Evolutionary conservation across 2,888 invertebrate genomes (phyloP).

Genomic region (Agonopterix arenella): DNA sequence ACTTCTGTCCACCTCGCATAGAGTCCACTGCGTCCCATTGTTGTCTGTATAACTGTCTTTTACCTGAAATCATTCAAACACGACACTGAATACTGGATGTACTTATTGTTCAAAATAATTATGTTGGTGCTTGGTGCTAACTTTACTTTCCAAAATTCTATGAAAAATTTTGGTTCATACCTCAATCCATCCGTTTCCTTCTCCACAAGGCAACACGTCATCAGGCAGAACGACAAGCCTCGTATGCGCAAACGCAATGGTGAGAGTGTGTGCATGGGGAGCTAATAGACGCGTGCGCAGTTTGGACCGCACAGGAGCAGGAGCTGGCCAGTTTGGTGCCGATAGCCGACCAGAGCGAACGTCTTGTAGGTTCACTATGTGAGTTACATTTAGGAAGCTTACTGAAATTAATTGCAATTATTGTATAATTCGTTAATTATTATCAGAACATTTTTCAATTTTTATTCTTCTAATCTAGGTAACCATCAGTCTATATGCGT

Average conservation of each 20-base stretch:
- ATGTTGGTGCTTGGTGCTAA: no score
- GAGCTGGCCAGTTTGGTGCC: constrained; percentile 55
- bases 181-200: constrained; percentile 70
- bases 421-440: no score
- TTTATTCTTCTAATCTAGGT: no score
- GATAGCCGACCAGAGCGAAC: constrained; percentile 37
- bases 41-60: constrained; percentile 83
- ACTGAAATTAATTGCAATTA: constrained; percentile 29
- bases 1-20: constrained; percentile 69
- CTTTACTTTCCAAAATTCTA: not conserved
- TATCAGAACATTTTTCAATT: no score
- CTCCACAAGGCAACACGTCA: constrained; percentile 48
- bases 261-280: constrained; percentile 51
- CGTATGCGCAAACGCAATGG: constrained; percentile 38
- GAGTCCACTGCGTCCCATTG: constrained; percentile 82
- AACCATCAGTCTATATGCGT: no score
- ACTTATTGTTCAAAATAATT: no score
- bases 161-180: constrained; percentile 28
- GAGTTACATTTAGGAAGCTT: constrained; percentile 47
- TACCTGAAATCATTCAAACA: constrained; percentile 42
- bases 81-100: no score
- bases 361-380: constrained; percentile 37
- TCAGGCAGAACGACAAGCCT: constrained; percentile 24
- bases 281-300: constrained; percentile 47
- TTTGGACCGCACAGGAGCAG: constrained; percentile 33